Evolutionary conservation across 2,113 vertebrate genomes (phyloP).

Genomic region (Typhlomys cinereus): DNA sequence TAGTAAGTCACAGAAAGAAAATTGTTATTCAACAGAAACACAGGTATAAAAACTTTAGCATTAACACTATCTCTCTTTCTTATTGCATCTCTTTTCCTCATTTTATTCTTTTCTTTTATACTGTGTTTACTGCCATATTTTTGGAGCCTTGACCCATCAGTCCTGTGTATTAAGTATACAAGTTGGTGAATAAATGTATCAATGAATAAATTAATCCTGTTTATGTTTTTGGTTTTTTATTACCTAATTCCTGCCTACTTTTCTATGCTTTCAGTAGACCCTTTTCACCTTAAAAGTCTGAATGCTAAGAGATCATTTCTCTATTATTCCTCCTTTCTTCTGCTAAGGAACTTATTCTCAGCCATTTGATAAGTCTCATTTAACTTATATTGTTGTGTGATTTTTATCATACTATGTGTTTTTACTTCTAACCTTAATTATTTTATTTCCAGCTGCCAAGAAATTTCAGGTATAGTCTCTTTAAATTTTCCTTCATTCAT

Average conservation of each 20-base stretch:
- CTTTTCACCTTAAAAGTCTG: background rate
- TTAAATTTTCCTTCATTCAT: conserved; percentile 28
- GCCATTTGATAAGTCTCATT: conserved; percentile 1
- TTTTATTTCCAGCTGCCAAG: conserved; percentile 8
- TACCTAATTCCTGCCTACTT: background rate
- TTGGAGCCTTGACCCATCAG: background rate
- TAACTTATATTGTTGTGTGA: conserved; percentile 17
- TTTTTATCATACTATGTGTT: background rate
- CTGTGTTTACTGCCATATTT: background rate
- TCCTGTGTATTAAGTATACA: background rate
- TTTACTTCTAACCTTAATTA: conserved; percentile 5
- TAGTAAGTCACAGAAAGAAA: background rate
- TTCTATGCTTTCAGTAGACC: background rate
- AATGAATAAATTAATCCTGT: background rate
- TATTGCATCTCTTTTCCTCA: background rate
- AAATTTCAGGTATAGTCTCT: conserved; percentile 20
- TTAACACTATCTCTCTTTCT: background rate
- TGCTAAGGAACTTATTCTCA: background rate
- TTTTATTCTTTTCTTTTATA: background rate
- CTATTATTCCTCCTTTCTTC: background rate
- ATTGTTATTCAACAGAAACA: background rate
- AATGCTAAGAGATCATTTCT: background rate
- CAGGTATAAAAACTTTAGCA: background rate
- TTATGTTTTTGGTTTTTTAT: background rate
- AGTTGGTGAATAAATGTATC: background rate